A percentile compares a stretch with the other conserved stretches of the same genome.
Conservation (phyloP, 2,113 vertebrate genomes). For the Noturus placidus region DNA sequence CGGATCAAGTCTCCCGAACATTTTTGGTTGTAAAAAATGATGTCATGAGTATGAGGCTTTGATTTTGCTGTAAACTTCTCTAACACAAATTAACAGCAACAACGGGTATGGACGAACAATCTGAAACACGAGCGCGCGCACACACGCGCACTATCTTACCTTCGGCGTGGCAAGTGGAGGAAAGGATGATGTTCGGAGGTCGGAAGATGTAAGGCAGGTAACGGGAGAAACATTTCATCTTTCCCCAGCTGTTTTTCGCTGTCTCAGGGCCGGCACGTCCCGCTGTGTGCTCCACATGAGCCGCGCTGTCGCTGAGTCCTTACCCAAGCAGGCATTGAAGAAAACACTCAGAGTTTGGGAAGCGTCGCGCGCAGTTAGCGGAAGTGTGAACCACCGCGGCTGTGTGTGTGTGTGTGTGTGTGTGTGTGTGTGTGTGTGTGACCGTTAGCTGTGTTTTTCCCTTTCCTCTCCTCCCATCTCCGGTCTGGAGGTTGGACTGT, state of each 20-base stretch:
- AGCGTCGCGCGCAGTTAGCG: neutral
- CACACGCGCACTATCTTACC: constrained; percentile 72
- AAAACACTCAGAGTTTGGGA: constrained; percentile 1
- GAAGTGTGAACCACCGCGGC: neutral
- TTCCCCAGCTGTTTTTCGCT: constrained; percentile 68
- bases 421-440: constrained; percentile 9
- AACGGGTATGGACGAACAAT: neutral
- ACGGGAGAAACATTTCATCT: constrained; percentile 98
- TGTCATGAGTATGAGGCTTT: no score
- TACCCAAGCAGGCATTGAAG: neutral
- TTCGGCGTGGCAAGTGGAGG: constrained; percentile 93
- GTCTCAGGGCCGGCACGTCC: constrained; percentile 57
- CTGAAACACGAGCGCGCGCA: neutral
- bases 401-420: neutral
- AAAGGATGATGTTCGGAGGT: constrained; percentile 89
- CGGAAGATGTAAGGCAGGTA: constrained; percentile 94
- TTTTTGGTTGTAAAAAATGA: neutral
- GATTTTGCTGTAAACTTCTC: neutral
- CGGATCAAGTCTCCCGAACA: neutral
- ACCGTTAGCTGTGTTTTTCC: constrained; percentile 31
- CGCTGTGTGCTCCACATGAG: constrained; percentile 72
- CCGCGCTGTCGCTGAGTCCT: constrained; percentile 47
- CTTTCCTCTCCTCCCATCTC: constrained; percentile 18
- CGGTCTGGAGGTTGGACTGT: constrained; percentile 50
- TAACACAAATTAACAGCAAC: neutral